These are phyloP conservation scores for Drosophila hamatofila DNA, from an alignment of 2,888 invertebrate species.

Conservation along the genomic window DNA sequence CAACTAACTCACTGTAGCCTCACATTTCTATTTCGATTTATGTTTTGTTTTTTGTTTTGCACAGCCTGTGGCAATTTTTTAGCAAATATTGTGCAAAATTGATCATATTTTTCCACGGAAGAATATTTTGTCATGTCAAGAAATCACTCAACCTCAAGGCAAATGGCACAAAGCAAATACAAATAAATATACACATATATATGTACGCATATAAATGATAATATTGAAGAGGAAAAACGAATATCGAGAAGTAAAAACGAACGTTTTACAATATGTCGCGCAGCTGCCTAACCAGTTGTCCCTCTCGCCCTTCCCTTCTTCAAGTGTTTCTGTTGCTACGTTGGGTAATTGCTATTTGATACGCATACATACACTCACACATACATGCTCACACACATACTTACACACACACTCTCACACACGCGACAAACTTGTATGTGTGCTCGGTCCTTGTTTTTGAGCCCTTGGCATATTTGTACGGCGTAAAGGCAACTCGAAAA, in stretches of 20 bases:
- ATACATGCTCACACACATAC: neutral
- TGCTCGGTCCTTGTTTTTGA: slow-evolving; percentile 7
- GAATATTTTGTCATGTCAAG: slow-evolving; percentile 10
- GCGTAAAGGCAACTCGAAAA: slow-evolving; percentile 23
- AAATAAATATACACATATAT: neutral
- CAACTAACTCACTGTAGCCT: too few relatives aligned
- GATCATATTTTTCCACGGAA: slow-evolving; percentile 45
- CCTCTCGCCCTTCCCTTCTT: neutral
- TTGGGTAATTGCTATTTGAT: slow-evolving; percentile 52
- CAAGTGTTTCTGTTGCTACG: slow-evolving; percentile 20
- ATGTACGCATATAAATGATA: slow-evolving; percentile 12
- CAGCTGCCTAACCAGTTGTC: slow-evolving; percentile 9
- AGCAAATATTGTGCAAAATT: slow-evolving; percentile 36
- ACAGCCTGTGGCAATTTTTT: slow-evolving; percentile 25
- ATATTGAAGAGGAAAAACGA: slow-evolving; percentile 18
- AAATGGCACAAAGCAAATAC: slow-evolving; percentile 23
- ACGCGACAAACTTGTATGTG: neutral
- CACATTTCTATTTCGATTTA: neutral
- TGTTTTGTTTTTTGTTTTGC: slow-evolving; percentile 1
- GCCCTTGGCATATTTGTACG: slow-evolving; percentile 37
- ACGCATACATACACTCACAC: slow-evolving; percentile 11
- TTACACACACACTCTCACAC: neutral
- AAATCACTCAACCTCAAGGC: slow-evolving; percentile 30
- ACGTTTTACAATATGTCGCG: slow-evolving; percentile 17
- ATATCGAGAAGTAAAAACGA: slow-evolving; percentile 4